Evolutionary conservation across 1,140 invertebrate genomes (phyloP).

Genomic region (Laupala kohalensis): DNA sequence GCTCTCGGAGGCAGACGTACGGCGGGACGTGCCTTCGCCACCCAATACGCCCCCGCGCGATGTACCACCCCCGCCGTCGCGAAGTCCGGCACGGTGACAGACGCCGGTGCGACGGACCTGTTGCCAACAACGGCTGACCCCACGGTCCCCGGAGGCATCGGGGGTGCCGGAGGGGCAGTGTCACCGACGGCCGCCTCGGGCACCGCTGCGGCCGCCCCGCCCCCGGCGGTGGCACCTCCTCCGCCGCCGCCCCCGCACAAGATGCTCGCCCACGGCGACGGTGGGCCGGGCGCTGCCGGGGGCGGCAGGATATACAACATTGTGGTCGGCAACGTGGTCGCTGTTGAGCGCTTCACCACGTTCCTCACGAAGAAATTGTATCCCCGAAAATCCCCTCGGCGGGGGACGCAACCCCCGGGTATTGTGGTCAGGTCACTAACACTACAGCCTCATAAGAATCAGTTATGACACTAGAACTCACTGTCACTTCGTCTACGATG

Average conservation of each 20-base stretch:
- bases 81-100: neutral
- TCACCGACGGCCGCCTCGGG: neutral
- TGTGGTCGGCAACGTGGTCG: neutral
- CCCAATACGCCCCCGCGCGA: neutral
- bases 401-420: too few relatives aligned
- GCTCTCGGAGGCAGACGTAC: neutral
- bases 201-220: neutral
- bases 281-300: conserved; percentile 32
- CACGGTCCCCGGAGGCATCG: neutral
- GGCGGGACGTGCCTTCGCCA: neutral
- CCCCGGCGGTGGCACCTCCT: neutral
- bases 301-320: conserved; percentile 35
- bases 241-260: conserved; percentile 19
- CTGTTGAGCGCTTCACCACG: neutral
- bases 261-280: conserved; percentile 34
- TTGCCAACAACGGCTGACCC: too few relatives aligned
- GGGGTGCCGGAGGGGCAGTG: neutral
- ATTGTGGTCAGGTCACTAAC: too few relatives aligned
- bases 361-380: too few relatives aligned
- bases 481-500: too few relatives aligned
- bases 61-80: neutral
- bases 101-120: too few relatives aligned
- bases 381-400: too few relatives aligned
- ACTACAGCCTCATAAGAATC: too few relatives aligned
- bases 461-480: too few relatives aligned